Percentiles rank a stretch among this genome's conserved stretches.
phyloP scores from a whole-genome alignment of 2,113 vertebrate genomes.

The Hylia prasina region DNA sequence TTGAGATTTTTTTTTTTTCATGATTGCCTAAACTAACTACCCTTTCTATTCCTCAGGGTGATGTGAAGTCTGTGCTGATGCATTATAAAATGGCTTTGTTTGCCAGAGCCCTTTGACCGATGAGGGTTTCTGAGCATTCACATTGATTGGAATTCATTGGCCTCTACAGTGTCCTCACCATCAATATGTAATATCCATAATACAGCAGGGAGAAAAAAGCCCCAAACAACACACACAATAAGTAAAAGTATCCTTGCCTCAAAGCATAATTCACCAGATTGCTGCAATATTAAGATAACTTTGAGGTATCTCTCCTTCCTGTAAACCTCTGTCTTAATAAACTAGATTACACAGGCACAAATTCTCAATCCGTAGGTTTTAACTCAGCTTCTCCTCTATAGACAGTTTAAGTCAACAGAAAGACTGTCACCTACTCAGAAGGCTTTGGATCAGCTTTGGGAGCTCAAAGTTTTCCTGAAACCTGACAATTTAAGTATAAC shows the following conservation, averaged over 20 bases:
- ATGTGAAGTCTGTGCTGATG: neutral
- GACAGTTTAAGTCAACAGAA: slow-evolving; percentile 40
- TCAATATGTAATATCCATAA: neutral
- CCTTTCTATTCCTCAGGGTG: neutral
- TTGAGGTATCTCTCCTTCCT: neutral
- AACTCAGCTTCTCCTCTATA: neutral
- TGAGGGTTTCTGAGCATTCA: neutral
- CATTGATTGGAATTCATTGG: slow-evolving; percentile 20
- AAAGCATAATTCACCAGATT: neutral
- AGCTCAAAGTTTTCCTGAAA: slow-evolving; percentile 25
- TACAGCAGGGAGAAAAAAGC: accelerated
- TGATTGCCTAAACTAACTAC: neutral
- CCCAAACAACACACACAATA: neutral
- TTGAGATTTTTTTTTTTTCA: slow-evolving; percentile 7
- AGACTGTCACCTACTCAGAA: slow-evolving; percentile 8
- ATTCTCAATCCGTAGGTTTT: neutral
- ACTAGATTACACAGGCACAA: neutral
- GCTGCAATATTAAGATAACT: neutral
- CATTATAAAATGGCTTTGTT: slow-evolving; percentile 4
- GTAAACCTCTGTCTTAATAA: neutral
- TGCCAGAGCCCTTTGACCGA: neutral
- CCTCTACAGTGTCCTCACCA: neutral
- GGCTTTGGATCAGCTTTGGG: slow-evolving; percentile 12
- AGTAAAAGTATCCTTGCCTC: neutral
- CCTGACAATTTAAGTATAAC: slow-evolving; percentile 16